These are phyloP conservation scores for Hippoglossus stenolepis DNA, from an alignment of 2,113 vertebrate genomes.

Conservation along the genomic window DNA sequence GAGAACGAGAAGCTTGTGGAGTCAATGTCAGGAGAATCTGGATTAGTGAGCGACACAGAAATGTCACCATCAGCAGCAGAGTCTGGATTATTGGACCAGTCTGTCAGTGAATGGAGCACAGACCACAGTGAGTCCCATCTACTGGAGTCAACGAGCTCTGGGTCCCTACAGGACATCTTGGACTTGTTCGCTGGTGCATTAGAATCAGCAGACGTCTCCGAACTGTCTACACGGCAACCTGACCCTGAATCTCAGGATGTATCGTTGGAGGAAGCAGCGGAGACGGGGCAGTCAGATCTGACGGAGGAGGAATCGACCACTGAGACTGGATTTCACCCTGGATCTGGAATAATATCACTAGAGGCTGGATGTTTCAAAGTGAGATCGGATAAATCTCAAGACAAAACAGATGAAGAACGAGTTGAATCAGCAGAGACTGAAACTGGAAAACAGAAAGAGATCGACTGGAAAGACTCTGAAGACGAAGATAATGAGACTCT, in stretches of 20 bases:
- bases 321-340: neutral
- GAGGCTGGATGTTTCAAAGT: neutral
- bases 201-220: conserved; percentile 6
- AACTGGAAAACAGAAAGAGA: conserved; percentile 1
- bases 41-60: conserved; percentile 29
- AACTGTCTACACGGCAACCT: neutral
- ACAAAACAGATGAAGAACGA: neutral
- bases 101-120: neutral
- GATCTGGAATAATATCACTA: neutral
- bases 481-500: neutral
- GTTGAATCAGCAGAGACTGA: neutral
- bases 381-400: neutral
- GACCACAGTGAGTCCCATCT: conserved; percentile 14
- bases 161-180: neutral
- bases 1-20: conserved; percentile 3
- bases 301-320: neutral
- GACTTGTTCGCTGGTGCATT: conserved; percentile 1
- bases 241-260: conserved; percentile 2
- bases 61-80: conserved; percentile 37
- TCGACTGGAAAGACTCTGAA: neutral
- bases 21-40: conserved; percentile 16
- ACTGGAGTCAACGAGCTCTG: neutral
- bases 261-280: neutral
- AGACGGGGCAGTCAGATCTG: neutral
- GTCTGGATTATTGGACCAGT: conserved; percentile 41